Base-by-base conservation (phyloP, 2,113 vertebrate genomes). In the western clawed frog (Xenopus tropicalis) region DNA sequence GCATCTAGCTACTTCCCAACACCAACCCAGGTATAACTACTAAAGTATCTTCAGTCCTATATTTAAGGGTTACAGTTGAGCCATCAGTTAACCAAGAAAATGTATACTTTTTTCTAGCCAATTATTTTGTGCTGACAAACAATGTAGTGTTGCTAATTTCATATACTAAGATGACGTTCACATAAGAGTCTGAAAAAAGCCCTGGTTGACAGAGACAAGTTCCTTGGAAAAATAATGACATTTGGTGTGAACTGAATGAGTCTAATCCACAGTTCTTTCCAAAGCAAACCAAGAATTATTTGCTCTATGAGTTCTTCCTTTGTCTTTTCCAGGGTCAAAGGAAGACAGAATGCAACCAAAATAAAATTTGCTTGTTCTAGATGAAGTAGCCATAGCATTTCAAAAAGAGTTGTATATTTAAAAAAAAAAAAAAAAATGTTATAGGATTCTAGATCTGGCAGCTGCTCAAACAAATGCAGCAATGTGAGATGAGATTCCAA, bases 171-270 rank as follows among this genome's bases (percentile, higher is more conserved):
- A 57, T 11, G 17, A 59, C 23, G 77, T 72, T 82, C 46, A 79
- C 56, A 25, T 76, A 83, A 81, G 66, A 77, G 61, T 78, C 78
- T 9, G 68, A 75, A 69, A 80, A 81, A 63, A 84, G 83, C 83
- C 85, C 88, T 78, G 87, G 86, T 78, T 86, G 90, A 88, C 88
- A 90, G 86, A 89, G 88, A 86, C 83, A 83, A 85, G 86, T 85
- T 89, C 87, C 78, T 87, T 52, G 46, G 81, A 79, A 74, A 80
- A 12, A 72, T 78, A 74, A 77, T 68, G 10, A 14, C 57, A 59
- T 71, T 68, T 14, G 68, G 78, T 78, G 71, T 46, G 79, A 77
- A 70, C 66, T 66, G 61, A 61, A 80, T 65, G 4, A 71, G 25
- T 71, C 76, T 37, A 0, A 1, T 19, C 0, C 5, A 69, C 58